Percentiles rank a stretch among this genome's conserved stretches.
phyloP scores from a whole-genome alignment of 2,888 invertebrate genomes.

The Himalopsyche kuldschensis region DNA sequence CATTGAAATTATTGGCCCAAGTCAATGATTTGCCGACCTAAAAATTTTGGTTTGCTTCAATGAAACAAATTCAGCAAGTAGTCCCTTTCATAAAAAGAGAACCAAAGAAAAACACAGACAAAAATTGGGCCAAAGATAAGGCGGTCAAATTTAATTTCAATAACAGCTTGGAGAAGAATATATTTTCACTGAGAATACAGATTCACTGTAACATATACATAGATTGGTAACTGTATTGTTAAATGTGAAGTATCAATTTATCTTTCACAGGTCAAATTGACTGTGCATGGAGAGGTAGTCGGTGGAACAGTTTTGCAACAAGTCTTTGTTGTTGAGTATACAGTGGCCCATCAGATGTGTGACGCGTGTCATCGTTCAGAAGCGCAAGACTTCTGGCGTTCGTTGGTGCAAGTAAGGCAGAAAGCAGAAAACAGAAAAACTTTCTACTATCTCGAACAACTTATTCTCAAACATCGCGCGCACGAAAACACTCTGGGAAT shows the following conservation, averaged over 20 bases:
- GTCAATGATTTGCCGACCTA: too few relatives aligned
- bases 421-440: constrained; percentile 93
- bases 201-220: not conserved
- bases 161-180: too few relatives aligned
- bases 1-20: too few relatives aligned
- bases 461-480: constrained; percentile 93
- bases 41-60: too few relatives aligned
- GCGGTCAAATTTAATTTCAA: too few relatives aligned
- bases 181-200: too few relatives aligned
- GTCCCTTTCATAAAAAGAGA: too few relatives aligned
- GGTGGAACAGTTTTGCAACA: constrained; percentile 92
- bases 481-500: constrained; percentile 89
- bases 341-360: constrained; percentile 92
- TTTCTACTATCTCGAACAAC: constrained; percentile 94
- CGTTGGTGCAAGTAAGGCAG: constrained; percentile 86
- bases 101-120: too few relatives aligned
- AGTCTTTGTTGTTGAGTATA: constrained; percentile 92
- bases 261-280: constrained; percentile 73
- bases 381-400: constrained; percentile 97
- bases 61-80: too few relatives aligned
- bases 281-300: constrained; percentile 92
- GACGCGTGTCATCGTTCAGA: constrained; percentile 95
- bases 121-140: too few relatives aligned
- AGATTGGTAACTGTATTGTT: not conserved
- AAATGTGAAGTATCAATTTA: not conserved